Conservation (phyloP, 2,797 vertebrate species). For the Galagoides demidoff region DNA sequence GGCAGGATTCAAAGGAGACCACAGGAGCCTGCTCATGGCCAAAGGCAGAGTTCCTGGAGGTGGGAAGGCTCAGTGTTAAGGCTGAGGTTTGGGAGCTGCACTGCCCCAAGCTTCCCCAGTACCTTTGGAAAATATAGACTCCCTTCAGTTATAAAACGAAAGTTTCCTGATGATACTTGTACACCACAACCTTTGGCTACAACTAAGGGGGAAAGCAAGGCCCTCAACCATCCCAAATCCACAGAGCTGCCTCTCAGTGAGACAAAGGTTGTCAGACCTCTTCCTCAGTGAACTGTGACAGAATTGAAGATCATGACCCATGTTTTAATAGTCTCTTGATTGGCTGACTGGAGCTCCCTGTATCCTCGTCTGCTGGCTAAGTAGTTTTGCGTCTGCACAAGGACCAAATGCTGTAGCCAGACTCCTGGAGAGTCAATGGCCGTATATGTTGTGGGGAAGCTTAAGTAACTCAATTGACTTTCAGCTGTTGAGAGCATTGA, state of each 20-base stretch:
- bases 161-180: background rate
- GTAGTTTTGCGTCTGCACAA: slow-evolving; percentile 64
- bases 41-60: background rate
- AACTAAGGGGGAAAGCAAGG: background rate
- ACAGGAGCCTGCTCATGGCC: background rate
- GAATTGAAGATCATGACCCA: slow-evolving; percentile 50
- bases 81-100: background rate
- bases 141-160: background rate
- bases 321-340: slow-evolving; percentile 65
- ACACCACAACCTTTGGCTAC: background rate
- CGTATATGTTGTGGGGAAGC: background rate
- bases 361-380: slow-evolving; percentile 56
- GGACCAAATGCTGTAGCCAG: slow-evolving; percentile 40
- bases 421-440: slow-evolving; percentile 17
- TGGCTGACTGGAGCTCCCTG: background rate
- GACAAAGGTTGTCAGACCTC: background rate
- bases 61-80: background rate
- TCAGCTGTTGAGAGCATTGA: slow-evolving; percentile 66
- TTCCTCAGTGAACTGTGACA: slow-evolving; percentile 14
- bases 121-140: background rate
- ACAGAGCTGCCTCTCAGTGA: background rate
- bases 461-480: slow-evolving; percentile 68
- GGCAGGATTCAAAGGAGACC: background rate
- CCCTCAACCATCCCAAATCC: background rate
- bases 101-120: background rate